These are phyloP conservation scores for Enteromius mattozi DNA, from an alignment of 2,797 vertebrate genomes.

Conservation along the genomic window DNA sequence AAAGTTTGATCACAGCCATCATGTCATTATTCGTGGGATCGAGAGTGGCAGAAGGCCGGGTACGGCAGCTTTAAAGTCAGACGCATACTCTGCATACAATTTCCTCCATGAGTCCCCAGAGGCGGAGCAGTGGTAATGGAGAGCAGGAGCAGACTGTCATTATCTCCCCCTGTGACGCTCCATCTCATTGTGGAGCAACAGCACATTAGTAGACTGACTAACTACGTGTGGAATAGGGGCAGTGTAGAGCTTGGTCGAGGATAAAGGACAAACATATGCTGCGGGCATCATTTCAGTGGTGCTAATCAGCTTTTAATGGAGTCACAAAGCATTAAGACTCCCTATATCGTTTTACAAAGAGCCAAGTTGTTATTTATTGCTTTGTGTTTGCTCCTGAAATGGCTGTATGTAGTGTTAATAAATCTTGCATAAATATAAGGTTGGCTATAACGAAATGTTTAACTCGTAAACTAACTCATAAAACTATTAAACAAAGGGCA, in stretches of 20 bases:
- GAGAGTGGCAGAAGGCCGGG: constrained; percentile 21
- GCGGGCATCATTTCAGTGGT: constrained; percentile 14
- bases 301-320: constrained; percentile 49
- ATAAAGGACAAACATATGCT: constrained; percentile 41
- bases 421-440: constrained; percentile 7
- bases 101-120: constrained; percentile 33
- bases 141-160: constrained; percentile 50
- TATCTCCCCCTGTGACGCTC: constrained; percentile 42
- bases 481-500: constrained; percentile 16
- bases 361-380: not conserved
- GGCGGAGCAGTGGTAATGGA: constrained; percentile 48
- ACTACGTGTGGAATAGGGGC: constrained; percentile 33
- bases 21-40: constrained; percentile 37
- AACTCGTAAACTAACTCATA: not conserved
- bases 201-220: constrained; percentile 51
- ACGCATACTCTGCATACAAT: constrained; percentile 23
- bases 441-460: not conserved
- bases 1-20: constrained; percentile 50
- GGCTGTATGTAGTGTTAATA: not conserved
- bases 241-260: not conserved
- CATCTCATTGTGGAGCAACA: constrained; percentile 45
- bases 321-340: constrained; percentile 23
- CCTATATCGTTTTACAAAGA: constrained; percentile 10
- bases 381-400: not conserved
- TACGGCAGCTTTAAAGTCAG: constrained; percentile 40